These are phyloP conservation scores for Zenarchopterus dispar DNA, from an alignment of 2,797 vertebrate species.

Conservation along the genomic window DNA sequence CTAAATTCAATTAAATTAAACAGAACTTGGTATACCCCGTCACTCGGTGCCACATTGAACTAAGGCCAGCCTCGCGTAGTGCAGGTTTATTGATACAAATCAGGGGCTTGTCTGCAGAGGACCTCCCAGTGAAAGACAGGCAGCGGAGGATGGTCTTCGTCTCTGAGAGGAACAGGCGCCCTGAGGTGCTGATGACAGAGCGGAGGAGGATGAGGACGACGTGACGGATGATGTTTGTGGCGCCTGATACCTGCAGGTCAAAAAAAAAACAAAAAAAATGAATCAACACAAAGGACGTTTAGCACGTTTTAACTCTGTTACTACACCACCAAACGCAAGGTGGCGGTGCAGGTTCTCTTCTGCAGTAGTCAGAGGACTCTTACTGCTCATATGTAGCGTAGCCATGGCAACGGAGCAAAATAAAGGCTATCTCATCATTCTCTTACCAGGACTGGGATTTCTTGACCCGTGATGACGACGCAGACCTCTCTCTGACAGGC, in stretches of 20 bases:
- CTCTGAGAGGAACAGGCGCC: slow-evolving; percentile 69
- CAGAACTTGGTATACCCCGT: too few relatives aligned
- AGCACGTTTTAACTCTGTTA: too few relatives aligned
- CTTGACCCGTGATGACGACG: slow-evolving; percentile 85
- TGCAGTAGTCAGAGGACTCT: too few relatives aligned
- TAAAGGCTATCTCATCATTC: neutral
- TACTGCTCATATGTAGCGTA: too few relatives aligned
- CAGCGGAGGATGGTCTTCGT: slow-evolving; percentile 81
- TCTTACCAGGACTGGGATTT: slow-evolving; percentile 95
- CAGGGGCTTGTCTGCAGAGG: slow-evolving; percentile 54
- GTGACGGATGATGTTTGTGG: slow-evolving; percentile 83
- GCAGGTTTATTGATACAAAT: slow-evolving; percentile 13
- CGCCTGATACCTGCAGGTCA: slow-evolving; percentile 77
- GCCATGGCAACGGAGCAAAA: too few relatives aligned
- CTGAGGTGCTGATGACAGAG: slow-evolving; percentile 79
- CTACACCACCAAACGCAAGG: too few relatives aligned
- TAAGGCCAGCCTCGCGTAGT: slow-evolving; percentile 6
- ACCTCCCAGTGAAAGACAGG: slow-evolving; percentile 54
- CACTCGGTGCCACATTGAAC: slow-evolving; percentile 12
- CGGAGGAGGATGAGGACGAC: slow-evolving; percentile 84
- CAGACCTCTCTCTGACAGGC: slow-evolving; percentile 78
- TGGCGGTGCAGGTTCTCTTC: too few relatives aligned
- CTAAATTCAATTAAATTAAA: too few relatives aligned
- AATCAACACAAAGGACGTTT: too few relatives aligned
- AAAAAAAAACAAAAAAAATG: neutral